phyloP scores from a whole-genome alignment of 53 echinoderm and acorn worm species.

The Arbacia lixula region DNA sequence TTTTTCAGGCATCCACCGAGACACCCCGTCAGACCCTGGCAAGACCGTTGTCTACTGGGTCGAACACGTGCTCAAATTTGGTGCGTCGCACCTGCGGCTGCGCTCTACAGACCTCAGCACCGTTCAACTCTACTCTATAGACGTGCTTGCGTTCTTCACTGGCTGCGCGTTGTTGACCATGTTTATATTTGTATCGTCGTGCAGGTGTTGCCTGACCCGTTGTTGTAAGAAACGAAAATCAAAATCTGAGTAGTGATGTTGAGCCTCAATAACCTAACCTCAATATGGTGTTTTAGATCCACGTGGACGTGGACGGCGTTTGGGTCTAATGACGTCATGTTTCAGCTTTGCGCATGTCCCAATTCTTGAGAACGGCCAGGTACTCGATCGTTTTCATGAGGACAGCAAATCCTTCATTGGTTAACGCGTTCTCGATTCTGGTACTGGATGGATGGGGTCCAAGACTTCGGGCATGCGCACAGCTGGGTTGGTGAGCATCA shows the following conservation, averaged over 20 bases:
- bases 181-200: not conserved
- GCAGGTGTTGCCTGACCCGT: not conserved
- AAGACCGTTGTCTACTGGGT: not conserved
- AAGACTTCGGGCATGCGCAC: too few species aligned
- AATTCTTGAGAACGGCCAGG: too few species aligned
- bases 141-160: slow-evolving; percentile 31
- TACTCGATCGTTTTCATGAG: too few species aligned
- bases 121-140: slow-evolving; percentile 29
- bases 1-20: not conserved
- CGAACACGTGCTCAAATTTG: slow-evolving; percentile 37
- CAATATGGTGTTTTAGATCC: too few species aligned
- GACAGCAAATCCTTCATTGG: too few species aligned
- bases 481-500: too few species aligned
- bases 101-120: slow-evolving; percentile 13
- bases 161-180: not conserved
- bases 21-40: not conserved
- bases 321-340: too few species aligned
- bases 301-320: too few species aligned
- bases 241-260: not conserved
- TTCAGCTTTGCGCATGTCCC: too few species aligned
- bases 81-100: slow-evolving; percentile 19
- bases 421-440: too few species aligned
- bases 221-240: not conserved
- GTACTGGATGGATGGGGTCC: too few species aligned
- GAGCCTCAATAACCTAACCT: too few species aligned